phyloP scores from a whole-genome alignment of 2,113 vertebrate species.

The Bubo scandiacus region DNA sequence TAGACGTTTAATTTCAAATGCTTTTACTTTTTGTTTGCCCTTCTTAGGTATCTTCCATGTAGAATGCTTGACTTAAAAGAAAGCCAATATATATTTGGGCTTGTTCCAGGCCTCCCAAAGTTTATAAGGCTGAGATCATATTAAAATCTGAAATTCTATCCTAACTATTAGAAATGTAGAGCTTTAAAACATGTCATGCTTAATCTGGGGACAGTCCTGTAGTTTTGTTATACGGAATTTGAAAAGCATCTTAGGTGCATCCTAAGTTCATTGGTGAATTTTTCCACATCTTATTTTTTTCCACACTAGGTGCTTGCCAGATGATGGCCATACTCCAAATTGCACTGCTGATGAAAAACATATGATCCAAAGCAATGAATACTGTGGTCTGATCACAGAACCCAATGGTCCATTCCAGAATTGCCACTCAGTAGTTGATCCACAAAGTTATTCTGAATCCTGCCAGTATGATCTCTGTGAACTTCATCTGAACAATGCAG shows the following conservation, averaged over 20 bases:
- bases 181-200: neutral
- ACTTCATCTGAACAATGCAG: slow-evolving; percentile 4
- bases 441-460: slow-evolving; percentile 29
- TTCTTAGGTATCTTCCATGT: neutral
- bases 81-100: neutral
- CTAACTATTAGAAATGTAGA: neutral
- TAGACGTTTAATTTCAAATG: neutral
- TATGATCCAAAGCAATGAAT: slow-evolving; percentile 43
- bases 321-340: slow-evolving; percentile 26
- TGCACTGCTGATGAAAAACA: slow-evolving; percentile 52
- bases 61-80: neutral
- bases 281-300: neutral
- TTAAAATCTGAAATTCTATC: neutral
- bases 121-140: neutral
- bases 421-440: slow-evolving; percentile 34
- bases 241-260: neutral
- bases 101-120: neutral
- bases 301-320: slow-evolving; percentile 44
- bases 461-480: slow-evolving; percentile 69
- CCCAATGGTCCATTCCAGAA: slow-evolving; percentile 45
- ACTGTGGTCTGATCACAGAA: slow-evolving; percentile 53
- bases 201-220: neutral
- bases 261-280: neutral
- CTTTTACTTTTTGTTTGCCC: neutral
- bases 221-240: neutral